Evolutionary conservation across 2,113 vertebrate species (phyloP).

Genomic region (Prinia subflava): DNA sequence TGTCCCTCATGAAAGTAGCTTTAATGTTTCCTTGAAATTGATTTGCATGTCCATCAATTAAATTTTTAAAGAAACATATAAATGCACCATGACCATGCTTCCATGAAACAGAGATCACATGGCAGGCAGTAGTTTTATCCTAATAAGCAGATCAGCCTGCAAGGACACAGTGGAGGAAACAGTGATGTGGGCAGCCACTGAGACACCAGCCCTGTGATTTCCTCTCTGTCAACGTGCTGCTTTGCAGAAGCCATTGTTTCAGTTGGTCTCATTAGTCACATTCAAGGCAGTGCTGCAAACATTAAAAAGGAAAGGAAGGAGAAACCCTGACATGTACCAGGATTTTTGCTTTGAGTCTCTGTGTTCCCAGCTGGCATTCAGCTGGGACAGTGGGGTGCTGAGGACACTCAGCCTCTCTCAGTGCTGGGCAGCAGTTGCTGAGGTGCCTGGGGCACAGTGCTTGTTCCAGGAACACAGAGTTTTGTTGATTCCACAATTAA

Average conservation of each 20-base stretch:
- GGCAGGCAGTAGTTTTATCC: background rate
- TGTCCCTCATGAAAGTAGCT: background rate
- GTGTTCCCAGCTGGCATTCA: fast-evolving
- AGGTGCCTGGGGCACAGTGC: background rate
- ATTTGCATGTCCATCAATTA: background rate
- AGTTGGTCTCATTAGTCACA: background rate
- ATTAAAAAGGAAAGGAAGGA: background rate
- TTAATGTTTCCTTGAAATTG: background rate
- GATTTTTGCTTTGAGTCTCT: background rate
- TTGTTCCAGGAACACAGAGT: background rate
- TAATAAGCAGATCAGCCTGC: background rate
- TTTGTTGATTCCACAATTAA: conserved; percentile 1
- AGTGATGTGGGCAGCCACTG: background rate
- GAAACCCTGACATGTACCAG: background rate
- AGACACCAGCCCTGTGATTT: background rate
- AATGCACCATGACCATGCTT: background rate
- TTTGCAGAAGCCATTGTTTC: background rate
- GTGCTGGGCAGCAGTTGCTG: background rate
- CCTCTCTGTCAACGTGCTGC: background rate
- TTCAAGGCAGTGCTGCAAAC: background rate
- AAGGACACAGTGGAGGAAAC: background rate
- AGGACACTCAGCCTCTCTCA: background rate
- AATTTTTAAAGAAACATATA: background rate
- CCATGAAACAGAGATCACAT: background rate
- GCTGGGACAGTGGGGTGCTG: background rate